Percentiles rank a stretch among this genome's conserved stretches.
phyloP scores from a whole-genome alignment of 2,113 vertebrate species.

The Hepsetus odoe region DNA sequence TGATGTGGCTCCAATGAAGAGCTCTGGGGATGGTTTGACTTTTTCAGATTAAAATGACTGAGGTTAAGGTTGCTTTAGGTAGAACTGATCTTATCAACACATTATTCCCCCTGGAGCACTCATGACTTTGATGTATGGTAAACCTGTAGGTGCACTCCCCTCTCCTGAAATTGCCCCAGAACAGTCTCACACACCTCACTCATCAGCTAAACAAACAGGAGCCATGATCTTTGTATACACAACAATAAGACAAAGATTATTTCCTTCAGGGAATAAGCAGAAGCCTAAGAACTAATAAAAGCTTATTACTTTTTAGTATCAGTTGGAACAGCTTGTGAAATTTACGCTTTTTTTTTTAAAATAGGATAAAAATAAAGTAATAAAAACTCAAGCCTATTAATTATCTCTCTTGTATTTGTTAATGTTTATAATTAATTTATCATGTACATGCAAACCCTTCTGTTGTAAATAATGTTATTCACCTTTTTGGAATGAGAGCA shows the following conservation, averaged over 20 bases:
- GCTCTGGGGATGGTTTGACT: slow-evolving; percentile 1
- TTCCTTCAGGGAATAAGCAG: slow-evolving; percentile 50
- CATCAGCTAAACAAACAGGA: slow-evolving; percentile 24
- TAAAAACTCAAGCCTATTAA: neutral
- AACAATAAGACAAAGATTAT: slow-evolving; percentile 62
- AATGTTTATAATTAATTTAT: neutral
- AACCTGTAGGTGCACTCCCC: neutral
- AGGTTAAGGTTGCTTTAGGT: slow-evolving; percentile 16
- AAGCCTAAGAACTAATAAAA: slow-evolving; percentile 20
- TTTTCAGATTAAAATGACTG: slow-evolving; percentile 7
- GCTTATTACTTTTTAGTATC: slow-evolving; percentile 50
- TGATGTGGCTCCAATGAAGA: neutral
- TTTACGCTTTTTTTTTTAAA: neutral
- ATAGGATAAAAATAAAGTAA: too few species aligned
- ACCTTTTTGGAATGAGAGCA: neutral
- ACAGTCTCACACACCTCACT: slow-evolving; percentile 8
- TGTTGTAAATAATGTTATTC: neutral
- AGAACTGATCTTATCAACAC: slow-evolving; percentile 29
- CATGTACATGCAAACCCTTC: neutral
- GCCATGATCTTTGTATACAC: slow-evolving; percentile 62
- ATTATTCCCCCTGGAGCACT: slow-evolving; percentile 3
- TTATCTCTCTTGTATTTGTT: neutral
- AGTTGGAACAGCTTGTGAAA: neutral
- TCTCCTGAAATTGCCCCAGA: neutral
- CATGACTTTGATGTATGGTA: slow-evolving; percentile 3